These are phyloP conservation scores for Okapia johnstoni DNA, from an alignment of 2,113 vertebrate species.

Conservation along the genomic window DNA sequence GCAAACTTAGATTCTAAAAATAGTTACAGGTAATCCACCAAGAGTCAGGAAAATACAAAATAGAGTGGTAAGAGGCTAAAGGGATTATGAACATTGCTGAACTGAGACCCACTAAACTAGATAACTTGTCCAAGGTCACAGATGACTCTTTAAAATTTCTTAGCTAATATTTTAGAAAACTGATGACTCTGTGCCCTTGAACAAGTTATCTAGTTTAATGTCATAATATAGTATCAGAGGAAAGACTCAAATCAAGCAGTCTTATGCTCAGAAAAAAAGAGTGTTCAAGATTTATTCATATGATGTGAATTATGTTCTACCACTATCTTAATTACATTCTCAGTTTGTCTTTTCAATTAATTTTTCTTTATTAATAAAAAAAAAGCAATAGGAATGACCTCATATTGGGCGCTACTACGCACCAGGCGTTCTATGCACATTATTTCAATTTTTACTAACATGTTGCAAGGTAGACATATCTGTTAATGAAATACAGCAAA, in stretches of 20 bases:
- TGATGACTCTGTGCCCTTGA: not conserved
- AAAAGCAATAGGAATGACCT: not conserved
- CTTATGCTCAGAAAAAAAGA: not conserved
- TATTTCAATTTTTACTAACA: slow-evolving; percentile 17
- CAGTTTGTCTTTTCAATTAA: not conserved
- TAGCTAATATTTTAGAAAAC: not conserved
- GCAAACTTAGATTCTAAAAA: slow-evolving; percentile 46
- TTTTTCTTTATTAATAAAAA: slow-evolving; percentile 2
- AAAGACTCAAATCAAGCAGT: not conserved
- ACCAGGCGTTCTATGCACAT: not conserved
- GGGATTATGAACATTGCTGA: not conserved
- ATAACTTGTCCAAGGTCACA: slow-evolving; percentile 1
- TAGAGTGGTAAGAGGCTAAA: slow-evolving; percentile 17
- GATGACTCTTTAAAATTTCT: not conserved
- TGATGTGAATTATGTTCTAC: not conserved
- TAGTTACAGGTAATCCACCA: slow-evolving; percentile 14
- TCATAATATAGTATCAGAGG: not conserved
- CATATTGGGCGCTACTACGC: not conserved
- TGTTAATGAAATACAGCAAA: not conserved
- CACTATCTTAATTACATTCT: not conserved
- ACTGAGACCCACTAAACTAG: not conserved
- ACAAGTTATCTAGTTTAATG: slow-evolving; percentile 4
- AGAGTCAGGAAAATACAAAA: slow-evolving; percentile 39
- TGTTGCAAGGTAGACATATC: not conserved
- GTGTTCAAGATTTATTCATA: not conserved